A percentile compares a stretch with the other conserved stretches of the same genome.
These are phyloP conservation scores for Olivierus martensii DNA, from an alignment of 1,140 invertebrate genomes.

Conservation along the genomic window DNA sequence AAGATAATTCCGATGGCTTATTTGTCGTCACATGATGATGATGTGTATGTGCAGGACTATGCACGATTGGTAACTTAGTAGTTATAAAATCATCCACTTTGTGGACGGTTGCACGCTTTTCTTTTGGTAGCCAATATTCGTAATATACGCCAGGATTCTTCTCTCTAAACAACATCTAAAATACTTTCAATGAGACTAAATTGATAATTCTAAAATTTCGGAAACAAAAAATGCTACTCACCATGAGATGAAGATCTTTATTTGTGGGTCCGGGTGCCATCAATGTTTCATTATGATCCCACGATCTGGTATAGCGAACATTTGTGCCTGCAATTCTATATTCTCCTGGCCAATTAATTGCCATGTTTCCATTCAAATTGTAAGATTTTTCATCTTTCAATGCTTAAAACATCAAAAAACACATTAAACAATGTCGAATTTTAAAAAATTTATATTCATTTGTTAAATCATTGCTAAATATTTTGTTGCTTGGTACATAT, in stretches of 20 bases:
- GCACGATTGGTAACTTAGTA: background rate
- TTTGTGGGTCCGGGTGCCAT: slow-evolving; percentile 13
- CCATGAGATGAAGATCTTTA: slow-evolving; percentile 18
- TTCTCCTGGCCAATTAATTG: slow-evolving; percentile 13
- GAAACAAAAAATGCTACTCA: background rate
- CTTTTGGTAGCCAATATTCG: slow-evolving; percentile 21
- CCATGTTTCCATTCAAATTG: slow-evolving; percentile 12
- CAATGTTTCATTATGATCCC: slow-evolving; percentile 13
- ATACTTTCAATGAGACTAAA: background rate
- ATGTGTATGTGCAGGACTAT: background rate
- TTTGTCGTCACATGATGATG: background rate
- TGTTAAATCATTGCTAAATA: too few species aligned
- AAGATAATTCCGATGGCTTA: background rate
- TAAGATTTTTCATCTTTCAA: slow-evolving; percentile 3
- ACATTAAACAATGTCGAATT: too few species aligned
- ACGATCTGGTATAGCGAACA: slow-evolving; percentile 9
- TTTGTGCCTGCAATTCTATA: slow-evolving; percentile 14
- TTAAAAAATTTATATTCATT: too few species aligned
- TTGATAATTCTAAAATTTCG: too few species aligned
- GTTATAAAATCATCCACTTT: background rate
- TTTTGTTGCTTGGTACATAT: too few species aligned
- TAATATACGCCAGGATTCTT: slow-evolving; percentile 19
- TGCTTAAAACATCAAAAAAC: slow-evolving; percentile 9
- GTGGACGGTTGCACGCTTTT: background rate
- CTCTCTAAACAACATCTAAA: slow-evolving; percentile 15